Evolutionary conservation across 2,113 vertebrate genomes (phyloP).

Genomic region (Phocoena phocoena): DNA sequence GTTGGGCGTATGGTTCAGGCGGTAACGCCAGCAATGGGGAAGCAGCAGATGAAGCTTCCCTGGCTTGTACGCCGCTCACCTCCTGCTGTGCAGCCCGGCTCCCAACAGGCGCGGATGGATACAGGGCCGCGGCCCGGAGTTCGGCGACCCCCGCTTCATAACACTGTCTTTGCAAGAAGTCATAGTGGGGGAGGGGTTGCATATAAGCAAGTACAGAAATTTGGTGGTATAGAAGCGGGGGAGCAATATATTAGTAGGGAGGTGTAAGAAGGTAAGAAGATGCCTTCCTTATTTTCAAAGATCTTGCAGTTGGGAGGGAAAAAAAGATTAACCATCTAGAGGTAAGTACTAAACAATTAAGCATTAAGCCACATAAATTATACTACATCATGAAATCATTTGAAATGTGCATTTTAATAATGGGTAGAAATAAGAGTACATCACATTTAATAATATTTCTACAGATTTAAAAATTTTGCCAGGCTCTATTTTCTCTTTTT

Average conservation of each 20-base stretch:
- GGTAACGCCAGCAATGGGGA: too few species aligned
- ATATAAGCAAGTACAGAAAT: background rate
- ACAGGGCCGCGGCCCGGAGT: too few species aligned
- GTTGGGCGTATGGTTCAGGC: too few species aligned
- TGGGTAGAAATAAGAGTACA: background rate
- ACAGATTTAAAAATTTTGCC: background rate
- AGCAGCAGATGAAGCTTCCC: too few species aligned
- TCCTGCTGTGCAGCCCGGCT: too few species aligned
- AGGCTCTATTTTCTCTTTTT: background rate
- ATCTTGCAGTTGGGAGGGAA: background rate
- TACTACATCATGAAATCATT: background rate
- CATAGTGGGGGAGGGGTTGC: background rate
- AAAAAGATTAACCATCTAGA: background rate
- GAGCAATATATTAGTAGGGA: background rate
- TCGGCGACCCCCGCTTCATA: background rate
- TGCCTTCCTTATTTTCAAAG: background rate
- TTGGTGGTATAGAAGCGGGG: accelerated
- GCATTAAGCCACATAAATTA: background rate
- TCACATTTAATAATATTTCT: background rate
- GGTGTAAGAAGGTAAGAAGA: background rate
- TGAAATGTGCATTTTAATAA: background rate
- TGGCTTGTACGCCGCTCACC: too few species aligned
- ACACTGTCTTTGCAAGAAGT: background rate
- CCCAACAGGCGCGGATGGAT: too few species aligned
- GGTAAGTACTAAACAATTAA: background rate